These are phyloP conservation scores for Nansenia antarctica DNA, from an alignment of 2,113 vertebrate genomes.

Conservation along the genomic window DNA sequence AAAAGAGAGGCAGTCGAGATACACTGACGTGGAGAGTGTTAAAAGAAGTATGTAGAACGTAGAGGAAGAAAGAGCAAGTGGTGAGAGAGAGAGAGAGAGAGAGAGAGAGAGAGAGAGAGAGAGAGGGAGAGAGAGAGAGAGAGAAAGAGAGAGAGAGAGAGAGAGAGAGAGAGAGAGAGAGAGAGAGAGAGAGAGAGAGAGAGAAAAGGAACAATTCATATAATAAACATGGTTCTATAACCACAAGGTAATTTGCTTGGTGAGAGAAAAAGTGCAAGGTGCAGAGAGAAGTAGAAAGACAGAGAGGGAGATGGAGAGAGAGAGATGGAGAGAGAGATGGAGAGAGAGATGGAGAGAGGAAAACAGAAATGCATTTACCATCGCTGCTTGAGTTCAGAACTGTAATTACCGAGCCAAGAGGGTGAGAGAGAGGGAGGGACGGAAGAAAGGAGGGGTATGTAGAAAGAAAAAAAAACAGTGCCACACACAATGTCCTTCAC, in stretches of 20 bases:
- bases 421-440: conserved; percentile 52
- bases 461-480: conserved; percentile 40
- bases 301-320: conserved; percentile 53
- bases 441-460: conserved; percentile 34
- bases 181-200: background rate
- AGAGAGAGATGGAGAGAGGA: conserved; percentile 39
- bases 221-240: conserved; percentile 80
- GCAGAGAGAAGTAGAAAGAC: conserved; percentile 48
- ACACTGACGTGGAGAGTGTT: background rate
- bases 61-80: too few relatives aligned
- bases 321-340: conserved; percentile 51
- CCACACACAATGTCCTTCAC: conserved; percentile 41
- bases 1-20: background rate
- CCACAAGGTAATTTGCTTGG: conserved; percentile 76
- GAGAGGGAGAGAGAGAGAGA: too few relatives aligned
- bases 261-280: conserved; percentile 67
- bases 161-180: background rate
- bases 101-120: background rate
- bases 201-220: conserved; percentile 60
- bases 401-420: conserved; percentile 76
- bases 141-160: background rate
- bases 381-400: conserved; percentile 79
- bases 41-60: too few relatives aligned
- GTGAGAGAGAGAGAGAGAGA: background rate
- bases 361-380: conserved; percentile 78